Evolutionary conservation across 2,113 vertebrate genomes (phyloP).

Genomic region (Neodontobutis hainanensis): DNA sequence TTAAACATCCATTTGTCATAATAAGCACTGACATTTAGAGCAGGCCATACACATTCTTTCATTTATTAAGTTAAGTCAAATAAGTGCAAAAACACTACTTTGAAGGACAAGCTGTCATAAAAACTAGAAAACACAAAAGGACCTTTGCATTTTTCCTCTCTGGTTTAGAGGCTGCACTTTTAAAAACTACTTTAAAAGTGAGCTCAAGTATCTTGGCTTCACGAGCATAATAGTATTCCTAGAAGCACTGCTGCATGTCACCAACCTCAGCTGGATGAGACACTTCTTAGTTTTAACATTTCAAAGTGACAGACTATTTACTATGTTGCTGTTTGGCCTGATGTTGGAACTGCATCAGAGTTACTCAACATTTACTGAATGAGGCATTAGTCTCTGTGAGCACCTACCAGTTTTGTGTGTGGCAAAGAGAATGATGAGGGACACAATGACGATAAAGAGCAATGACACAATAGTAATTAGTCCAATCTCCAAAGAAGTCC

Average conservation of each 20-base stretch:
- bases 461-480: slow-evolving; percentile 85
- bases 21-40: slow-evolving; percentile 19
- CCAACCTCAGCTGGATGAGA: slow-evolving; percentile 30
- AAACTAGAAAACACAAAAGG: slow-evolving; percentile 3
- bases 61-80: slow-evolving; percentile 6
- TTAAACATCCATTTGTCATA: slow-evolving; percentile 3
- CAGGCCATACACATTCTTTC: not conserved
- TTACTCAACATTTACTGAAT: not conserved
- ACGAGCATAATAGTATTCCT: slow-evolving; percentile 14
- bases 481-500: slow-evolving; percentile 88
- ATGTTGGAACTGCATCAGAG: not conserved
- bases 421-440: slow-evolving; percentile 87
- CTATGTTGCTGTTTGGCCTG: not conserved
- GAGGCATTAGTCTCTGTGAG: too few species aligned
- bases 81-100: slow-evolving; percentile 9
- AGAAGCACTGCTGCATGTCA: slow-evolving; percentile 1
- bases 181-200: slow-evolving; percentile 42
- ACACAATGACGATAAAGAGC: slow-evolving; percentile 84
- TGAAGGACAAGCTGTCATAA: not conserved
- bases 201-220: slow-evolving; percentile 24
- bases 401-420: slow-evolving; percentile 83
- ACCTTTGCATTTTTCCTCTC: slow-evolving; percentile 37
- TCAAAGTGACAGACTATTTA: not conserved
- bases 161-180: slow-evolving; percentile 42
- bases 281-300: not conserved